Evolutionary conservation across 2,113 vertebrate species (phyloP).

Genomic region (Xiphorhynchus elegans): DNA sequence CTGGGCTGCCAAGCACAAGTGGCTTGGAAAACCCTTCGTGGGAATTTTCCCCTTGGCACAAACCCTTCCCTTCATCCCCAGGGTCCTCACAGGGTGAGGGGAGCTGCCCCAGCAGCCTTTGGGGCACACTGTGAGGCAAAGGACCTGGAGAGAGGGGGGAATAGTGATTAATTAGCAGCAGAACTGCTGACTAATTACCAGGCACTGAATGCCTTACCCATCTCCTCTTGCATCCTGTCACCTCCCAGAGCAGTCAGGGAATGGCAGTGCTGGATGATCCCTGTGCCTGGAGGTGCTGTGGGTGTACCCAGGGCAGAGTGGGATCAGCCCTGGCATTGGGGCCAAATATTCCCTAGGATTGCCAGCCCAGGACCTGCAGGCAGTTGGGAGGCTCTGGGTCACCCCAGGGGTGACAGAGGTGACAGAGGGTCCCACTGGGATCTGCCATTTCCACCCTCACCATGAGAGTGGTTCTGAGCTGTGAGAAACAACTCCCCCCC

Average conservation of each 20-base stretch:
- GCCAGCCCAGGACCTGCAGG: background rate
- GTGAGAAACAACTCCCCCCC: background rate
- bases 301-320: background rate
- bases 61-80: background rate
- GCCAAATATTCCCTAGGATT: background rate
- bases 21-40: background rate
- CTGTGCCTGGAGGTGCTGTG: background rate
- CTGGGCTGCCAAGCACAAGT: background rate
- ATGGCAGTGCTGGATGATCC: background rate
- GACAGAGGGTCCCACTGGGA: background rate
- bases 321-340: background rate
- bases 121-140: background rate
- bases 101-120: background rate
- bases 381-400: background rate
- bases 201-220: background rate
- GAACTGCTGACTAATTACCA: background rate
- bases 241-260: background rate
- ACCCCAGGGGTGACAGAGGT: background rate
- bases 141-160: background rate
- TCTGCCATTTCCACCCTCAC: background rate
- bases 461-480: background rate
- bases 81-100: accelerated
- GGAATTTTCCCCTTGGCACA: background rate
- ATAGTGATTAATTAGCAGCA: background rate
- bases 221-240: background rate